Percentiles rank a stretch among this genome's conserved stretches.
phyloP scores from a whole-genome alignment of 2,113 vertebrate genomes.

The Hemicordylus capensis region DNA sequence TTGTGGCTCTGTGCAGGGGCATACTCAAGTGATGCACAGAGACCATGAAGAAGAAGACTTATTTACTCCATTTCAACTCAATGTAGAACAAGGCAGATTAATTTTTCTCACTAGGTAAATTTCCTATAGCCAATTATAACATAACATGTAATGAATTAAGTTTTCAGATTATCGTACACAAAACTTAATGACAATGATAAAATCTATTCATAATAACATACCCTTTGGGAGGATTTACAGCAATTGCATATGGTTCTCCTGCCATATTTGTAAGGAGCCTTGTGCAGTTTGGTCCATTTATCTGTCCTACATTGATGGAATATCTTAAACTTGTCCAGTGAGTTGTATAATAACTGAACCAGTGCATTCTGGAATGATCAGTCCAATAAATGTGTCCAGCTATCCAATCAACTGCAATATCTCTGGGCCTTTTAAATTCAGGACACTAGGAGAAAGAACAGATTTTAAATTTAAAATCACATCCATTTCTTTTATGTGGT shows the following conservation, averaged over 20 bases:
- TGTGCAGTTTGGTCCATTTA: slow-evolving; percentile 94
- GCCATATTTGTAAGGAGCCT: slow-evolving; percentile 94
- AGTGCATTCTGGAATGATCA: slow-evolving; percentile 97
- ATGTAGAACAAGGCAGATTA: neutral
- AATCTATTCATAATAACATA: slow-evolving; percentile 68
- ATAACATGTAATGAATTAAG: neutral
- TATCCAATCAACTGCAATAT: slow-evolving; percentile 96
- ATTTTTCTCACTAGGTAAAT: too few species aligned
- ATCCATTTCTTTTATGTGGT: neutral
- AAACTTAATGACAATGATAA: neutral
- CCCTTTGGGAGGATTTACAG: slow-evolving; percentile 92
- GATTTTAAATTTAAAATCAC: slow-evolving; percentile 35
- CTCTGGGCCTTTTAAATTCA: slow-evolving; percentile 93
- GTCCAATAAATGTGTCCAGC: slow-evolving; percentile 98
- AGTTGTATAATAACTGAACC: slow-evolving; percentile 99
- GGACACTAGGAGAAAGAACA: slow-evolving; percentile 82
- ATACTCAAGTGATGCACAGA: too few species aligned
- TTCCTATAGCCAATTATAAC: neutral
- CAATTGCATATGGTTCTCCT: slow-evolving; percentile 95
- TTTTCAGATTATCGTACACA: neutral
- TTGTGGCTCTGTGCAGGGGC: too few species aligned
- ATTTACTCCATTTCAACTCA: neutral
- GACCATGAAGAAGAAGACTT: neutral
- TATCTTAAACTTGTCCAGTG: slow-evolving; percentile 98
- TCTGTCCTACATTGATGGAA: slow-evolving; percentile 94